Evolutionary conservation across 2,113 vertebrate species (phyloP).

Genomic region (Marmota monax): DNA sequence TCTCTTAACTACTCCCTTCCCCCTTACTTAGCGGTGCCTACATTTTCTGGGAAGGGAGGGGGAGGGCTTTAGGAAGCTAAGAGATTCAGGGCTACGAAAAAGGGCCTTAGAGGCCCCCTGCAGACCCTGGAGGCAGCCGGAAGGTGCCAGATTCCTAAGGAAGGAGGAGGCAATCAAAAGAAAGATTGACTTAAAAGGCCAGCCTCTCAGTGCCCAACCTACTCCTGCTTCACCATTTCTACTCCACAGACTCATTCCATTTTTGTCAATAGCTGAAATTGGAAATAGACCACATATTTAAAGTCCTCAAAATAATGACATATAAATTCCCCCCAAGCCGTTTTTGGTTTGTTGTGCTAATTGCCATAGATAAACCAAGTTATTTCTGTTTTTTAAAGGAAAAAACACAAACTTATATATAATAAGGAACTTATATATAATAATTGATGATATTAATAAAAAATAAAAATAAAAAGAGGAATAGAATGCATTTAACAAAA

Average conservation of each 20-base stretch:
- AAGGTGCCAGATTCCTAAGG: conserved; percentile 62
- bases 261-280: neutral
- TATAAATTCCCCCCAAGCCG: neutral
- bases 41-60: neutral
- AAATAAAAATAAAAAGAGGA: conserved; percentile 1
- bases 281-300: conserved; percentile 19
- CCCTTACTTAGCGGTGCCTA: neutral
- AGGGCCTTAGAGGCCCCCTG: neutral
- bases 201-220: neutral
- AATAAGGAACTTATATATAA: neutral
- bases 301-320: neutral
- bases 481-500: neutral
- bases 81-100: neutral
- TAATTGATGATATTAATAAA: neutral
- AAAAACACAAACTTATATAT: neutral
- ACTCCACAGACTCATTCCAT: neutral
- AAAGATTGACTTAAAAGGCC: conserved; percentile 8
- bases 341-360: conserved; percentile 3
- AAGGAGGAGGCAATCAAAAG: neutral
- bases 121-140: neutral
- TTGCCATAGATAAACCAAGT: neutral
- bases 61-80: neutral
- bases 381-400: neutral
- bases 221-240: neutral
- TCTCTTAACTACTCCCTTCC: neutral